phyloP scores from a whole-genome alignment of 2,888 invertebrate genomes.

The Hipparchia semele region DNA sequence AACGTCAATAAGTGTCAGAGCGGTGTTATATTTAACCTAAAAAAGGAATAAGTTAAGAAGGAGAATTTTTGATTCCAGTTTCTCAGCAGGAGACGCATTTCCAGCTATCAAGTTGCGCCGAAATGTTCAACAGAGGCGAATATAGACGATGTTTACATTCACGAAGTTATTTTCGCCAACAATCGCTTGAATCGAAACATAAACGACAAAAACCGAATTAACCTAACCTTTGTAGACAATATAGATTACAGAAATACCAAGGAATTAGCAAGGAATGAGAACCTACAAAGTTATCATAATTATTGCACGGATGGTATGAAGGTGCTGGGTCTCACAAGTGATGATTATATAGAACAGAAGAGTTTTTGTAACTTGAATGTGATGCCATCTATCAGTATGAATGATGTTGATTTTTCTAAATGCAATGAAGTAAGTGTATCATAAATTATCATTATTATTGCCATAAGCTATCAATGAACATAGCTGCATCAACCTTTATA shows the following conservation, averaged over 20 bases:
- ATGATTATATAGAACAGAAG: slow-evolving; percentile 71
- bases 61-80: slow-evolving; percentile 55
- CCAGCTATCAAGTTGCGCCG: slow-evolving; percentile 65
- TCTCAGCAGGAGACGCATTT: slow-evolving; percentile 67
- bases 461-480: too few species aligned
- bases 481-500: too few species aligned
- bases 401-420: slow-evolving; percentile 65
- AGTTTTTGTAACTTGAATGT: slow-evolving; percentile 50
- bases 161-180: slow-evolving; percentile 49
- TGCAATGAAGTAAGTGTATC: slow-evolving; percentile 60
- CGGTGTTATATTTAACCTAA: background rate
- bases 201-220: slow-evolving; percentile 31
- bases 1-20: background rate
- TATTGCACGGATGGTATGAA: slow-evolving; percentile 54
- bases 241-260: slow-evolving; percentile 39
- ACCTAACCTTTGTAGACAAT: slow-evolving; percentile 43
- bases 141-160: slow-evolving; percentile 60
- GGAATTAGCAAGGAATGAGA: slow-evolving; percentile 24
- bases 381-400: slow-evolving; percentile 58
- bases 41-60: background rate
- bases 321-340: slow-evolving; percentile 58
- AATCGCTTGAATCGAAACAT: slow-evolving; percentile 38
- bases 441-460: background rate
- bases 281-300: slow-evolving; percentile 43
- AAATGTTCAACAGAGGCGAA: slow-evolving; percentile 56